Conservation (phyloP, 2,888 invertebrate species). For the Drosophila imparisetae region DNA sequence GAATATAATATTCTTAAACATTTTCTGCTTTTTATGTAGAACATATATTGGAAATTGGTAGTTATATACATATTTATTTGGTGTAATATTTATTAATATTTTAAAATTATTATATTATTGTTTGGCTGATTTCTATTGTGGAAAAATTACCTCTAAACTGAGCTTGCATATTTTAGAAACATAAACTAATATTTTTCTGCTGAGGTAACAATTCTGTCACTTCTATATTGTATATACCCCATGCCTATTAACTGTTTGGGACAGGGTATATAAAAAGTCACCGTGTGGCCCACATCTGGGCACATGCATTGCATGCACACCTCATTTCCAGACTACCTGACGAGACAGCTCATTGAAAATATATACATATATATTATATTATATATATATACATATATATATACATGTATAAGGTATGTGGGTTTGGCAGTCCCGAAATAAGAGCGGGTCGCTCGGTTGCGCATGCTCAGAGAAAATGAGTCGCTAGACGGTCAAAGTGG, state of each 20-base stretch:
- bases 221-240: not conserved
- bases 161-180: not conserved
- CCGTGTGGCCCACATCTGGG: constrained; percentile 50
- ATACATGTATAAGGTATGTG: constrained; percentile 27
- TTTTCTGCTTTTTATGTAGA: not conserved
- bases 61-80: too few relatives aligned
- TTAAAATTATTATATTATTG: not conserved
- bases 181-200: not conserved
- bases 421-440: constrained; percentile 62
- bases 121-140: fast-evolving
- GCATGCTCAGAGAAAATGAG: constrained; percentile 56
- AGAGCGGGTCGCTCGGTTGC: constrained; percentile 63
- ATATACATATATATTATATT: not conserved
- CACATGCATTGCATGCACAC: constrained; percentile 65
- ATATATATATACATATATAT: constrained; percentile 1
- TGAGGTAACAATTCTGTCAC: too few relatives aligned
- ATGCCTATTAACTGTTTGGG: too few relatives aligned
- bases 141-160: not conserved
- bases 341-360: constrained; percentile 47
- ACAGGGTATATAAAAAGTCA: constrained; percentile 36
- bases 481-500: constrained; percentile 1
- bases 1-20: not conserved
- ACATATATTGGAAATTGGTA: not conserved
- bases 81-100: not conserved
- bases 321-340: constrained; percentile 70